Conservation (phyloP, 2,797 vertebrate genomes). For the Graptemys geographica region DNA sequence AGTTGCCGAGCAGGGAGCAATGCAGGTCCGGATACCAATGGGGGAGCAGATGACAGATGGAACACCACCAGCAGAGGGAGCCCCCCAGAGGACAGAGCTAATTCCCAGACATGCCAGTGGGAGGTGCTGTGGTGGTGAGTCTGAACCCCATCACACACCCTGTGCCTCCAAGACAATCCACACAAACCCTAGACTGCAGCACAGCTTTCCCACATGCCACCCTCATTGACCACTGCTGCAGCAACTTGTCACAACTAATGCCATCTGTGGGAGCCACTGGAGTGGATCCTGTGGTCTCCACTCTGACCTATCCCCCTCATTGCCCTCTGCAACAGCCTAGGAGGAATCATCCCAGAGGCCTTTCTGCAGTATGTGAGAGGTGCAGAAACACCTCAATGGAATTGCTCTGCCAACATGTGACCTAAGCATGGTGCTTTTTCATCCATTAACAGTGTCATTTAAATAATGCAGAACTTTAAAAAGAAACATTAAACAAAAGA, state of each 20-base stretch:
- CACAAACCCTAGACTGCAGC: neutral
- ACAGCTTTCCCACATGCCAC: fast-evolving
- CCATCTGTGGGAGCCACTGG: neutral
- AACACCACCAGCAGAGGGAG: too few relatives aligned
- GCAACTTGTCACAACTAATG: fast-evolving
- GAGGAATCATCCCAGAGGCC: neutral
- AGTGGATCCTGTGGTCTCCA: neutral
- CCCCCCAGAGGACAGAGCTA: too few relatives aligned
- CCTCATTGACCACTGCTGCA: neutral
- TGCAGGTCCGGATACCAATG: too few relatives aligned
- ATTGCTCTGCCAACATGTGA: neutral
- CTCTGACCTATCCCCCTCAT: too few relatives aligned
- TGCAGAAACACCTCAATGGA: neutral
- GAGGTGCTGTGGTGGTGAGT: too few relatives aligned
- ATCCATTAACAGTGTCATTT: neutral
- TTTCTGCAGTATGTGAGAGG: neutral
- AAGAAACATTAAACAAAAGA: neutral
- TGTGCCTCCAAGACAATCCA: neutral
- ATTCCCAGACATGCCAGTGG: too few relatives aligned
- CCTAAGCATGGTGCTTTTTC: neutral
- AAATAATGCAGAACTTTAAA: neutral
- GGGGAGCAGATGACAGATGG: too few relatives aligned
- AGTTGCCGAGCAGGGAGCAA: too few relatives aligned
- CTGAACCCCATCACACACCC: too few relatives aligned
- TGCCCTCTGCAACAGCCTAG: neutral